Percentiles rank a stretch among this genome's conserved stretches.
These are phyloP conservation scores for Cygnus olor DNA, from an alignment of 2,797 vertebrate species.

Conservation along the genomic window DNA sequence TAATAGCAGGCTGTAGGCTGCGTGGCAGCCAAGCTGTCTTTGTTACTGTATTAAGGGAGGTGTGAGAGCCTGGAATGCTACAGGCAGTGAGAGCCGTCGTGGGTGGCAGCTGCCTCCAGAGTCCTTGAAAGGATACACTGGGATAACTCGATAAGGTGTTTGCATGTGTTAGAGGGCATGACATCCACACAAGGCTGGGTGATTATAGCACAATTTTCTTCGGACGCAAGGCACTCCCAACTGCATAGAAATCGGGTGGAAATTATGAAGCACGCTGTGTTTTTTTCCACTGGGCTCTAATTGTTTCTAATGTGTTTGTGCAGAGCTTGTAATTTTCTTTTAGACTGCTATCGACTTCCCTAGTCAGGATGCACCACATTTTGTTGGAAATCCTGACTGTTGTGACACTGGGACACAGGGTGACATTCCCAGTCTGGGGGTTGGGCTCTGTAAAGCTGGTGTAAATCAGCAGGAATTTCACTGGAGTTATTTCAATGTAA, in stretches of 20 bases:
- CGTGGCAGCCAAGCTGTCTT: slow-evolving; percentile 66
- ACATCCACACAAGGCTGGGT: slow-evolving; percentile 16
- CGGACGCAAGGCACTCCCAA: rapidly evolving
- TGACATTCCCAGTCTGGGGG: background rate
- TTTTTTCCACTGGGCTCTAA: background rate
- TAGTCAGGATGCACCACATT: background rate
- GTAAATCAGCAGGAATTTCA: background rate
- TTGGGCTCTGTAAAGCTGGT: background rate
- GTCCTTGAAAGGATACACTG: slow-evolving; percentile 68
- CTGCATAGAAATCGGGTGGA: background rate
- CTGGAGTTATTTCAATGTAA: background rate
- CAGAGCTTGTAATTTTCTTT: background rate
- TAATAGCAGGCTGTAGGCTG: slow-evolving; percentile 67
- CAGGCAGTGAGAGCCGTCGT: slow-evolving; percentile 52
- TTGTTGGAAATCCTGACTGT: background rate
- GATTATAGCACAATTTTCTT: slow-evolving; percentile 28
- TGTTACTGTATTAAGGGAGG: slow-evolving; percentile 72
- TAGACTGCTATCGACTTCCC: background rate
- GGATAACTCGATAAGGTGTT: slow-evolving; percentile 63
- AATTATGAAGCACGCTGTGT: background rate
- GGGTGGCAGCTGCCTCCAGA: slow-evolving; percentile 73
- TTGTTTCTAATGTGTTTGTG: background rate
- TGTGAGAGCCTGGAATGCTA: slow-evolving; percentile 61
- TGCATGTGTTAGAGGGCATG: slow-evolving; percentile 39
- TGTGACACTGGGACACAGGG: background rate